phyloP scores from a whole-genome alignment of 1,140 invertebrate species.

The Helicoverpa armigera region DNA sequence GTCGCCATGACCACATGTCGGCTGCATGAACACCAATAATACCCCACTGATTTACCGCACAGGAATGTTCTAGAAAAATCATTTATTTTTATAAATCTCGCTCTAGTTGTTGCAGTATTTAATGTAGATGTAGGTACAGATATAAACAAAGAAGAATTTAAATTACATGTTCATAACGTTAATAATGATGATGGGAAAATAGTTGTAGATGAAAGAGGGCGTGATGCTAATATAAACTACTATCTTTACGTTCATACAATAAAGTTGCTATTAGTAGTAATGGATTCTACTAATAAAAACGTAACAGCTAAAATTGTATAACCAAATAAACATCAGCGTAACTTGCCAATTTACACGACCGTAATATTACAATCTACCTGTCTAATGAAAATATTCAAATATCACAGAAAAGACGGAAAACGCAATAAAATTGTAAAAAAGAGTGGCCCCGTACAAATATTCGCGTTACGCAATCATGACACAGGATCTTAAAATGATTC shows the following conservation, averaged over 20 bases:
- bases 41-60: background rate
- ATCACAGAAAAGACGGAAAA: background rate
- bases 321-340: background rate
- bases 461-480: slow-evolving; percentile 42
- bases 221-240: too few species aligned
- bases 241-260: too few species aligned
- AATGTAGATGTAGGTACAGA: background rate
- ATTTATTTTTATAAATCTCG: background rate
- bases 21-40: slow-evolving; percentile 22
- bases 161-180: too few species aligned
- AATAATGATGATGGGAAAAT: too few species aligned
- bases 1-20: slow-evolving; percentile 11
- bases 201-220: too few species aligned
- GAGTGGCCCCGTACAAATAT: slow-evolving; percentile 26
- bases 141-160: too few species aligned
- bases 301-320: background rate
- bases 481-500: slow-evolving; percentile 44
- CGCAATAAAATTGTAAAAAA: slow-evolving; percentile 20
- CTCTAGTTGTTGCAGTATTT: background rate
- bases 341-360: background rate
- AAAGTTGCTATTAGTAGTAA: background rate
- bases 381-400: background rate
- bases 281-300: background rate
- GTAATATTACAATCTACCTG: background rate
- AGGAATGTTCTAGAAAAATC: slow-evolving; percentile 14